Evolutionary conservation across 2,113 vertebrate genomes (phyloP).

Genomic region (Oryzias javanicus): DNA sequence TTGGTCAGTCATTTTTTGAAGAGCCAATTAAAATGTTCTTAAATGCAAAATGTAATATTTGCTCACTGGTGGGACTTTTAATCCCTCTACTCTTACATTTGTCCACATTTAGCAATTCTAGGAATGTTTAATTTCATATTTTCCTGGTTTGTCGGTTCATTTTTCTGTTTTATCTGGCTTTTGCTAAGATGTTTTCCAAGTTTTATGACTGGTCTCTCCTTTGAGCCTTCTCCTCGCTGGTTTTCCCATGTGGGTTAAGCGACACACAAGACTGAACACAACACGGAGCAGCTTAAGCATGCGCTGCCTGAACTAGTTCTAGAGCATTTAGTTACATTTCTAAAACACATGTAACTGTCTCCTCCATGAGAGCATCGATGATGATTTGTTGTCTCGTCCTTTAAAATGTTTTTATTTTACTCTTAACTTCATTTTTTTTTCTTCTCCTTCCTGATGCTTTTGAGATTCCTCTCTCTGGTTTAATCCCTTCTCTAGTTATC

Average conservation of each 20-base stretch:
- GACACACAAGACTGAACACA: constrained; percentile 21
- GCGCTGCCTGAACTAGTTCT: background rate
- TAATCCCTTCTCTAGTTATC: background rate
- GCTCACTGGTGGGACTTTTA: background rate
- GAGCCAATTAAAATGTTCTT: too few species aligned
- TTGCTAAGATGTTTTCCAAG: constrained; percentile 20
- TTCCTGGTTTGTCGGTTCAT: constrained; percentile 5
- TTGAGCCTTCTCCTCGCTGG: constrained; percentile 22
- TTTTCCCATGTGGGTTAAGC: constrained; percentile 36
- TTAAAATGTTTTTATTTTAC: constrained; percentile 1
- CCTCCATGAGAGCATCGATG: constrained; percentile 14
- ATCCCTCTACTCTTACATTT: background rate
- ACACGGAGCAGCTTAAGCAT: background rate
- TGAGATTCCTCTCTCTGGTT: background rate
- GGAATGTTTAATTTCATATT: constrained; percentile 15
- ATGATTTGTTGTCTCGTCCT: background rate
- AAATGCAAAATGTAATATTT: background rate
- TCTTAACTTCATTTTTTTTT: background rate
- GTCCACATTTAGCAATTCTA: background rate
- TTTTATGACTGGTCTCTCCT: constrained; percentile 4
- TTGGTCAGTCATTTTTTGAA: too few species aligned
- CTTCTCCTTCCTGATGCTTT: background rate
- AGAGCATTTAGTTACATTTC: constrained; percentile 33
- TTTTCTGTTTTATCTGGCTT: constrained; percentile 15
- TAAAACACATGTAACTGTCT: constrained; percentile 27